Evolutionary conservation across 1,140 invertebrate genomes (phyloP), one percentile per base, ranked within the genome.

Genomic region (Mactra quadrangularis): DNA sequence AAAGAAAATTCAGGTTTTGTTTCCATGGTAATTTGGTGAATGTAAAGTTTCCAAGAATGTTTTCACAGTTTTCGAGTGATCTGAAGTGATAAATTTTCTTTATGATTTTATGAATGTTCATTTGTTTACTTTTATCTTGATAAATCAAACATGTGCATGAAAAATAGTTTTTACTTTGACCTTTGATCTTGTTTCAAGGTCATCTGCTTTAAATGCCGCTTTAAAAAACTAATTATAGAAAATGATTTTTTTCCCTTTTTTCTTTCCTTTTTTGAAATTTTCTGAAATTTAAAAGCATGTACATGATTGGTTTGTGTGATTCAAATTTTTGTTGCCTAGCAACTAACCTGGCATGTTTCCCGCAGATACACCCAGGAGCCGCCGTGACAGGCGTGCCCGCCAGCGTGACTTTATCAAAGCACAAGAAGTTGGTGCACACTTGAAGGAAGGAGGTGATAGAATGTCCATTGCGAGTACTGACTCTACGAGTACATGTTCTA

Each of bases 391-490:
- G 75, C 96, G 96, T 7, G 96, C 97, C 90, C 94, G 96, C 85
- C 96, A 97, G 90, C 94, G 96, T 82, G 96, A 95, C 87, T 96
- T 97, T 91, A 95, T 97, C 86, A 95, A 95, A 90, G 96, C 97
- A 89, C 96, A 96, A 91, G 95, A 93, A 86, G 85, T 82, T 55
- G 82, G 62, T 52, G 84, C 84, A 41, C 81, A 84, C 50, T 25
- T 60, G 68, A 71, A 74, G 38, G 41, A 74, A 47, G 68, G 53
- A 68, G 81, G 75, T 45, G 83, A 87, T 29, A 57, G 85, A 75
- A 77, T 82, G 77, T 89, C 83, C 19, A 71, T 89, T 22, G 84
- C 84, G 52, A 87, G 84, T 59, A 81, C 71, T 45, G 87, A 85
- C 60, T 87, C 82, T 55, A 81, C 81, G 55, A 86, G 84, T 81